Evolutionary conservation across 2,113 vertebrate genomes (phyloP), one percentile per base, ranked within the genome.

Genomic region (Pterophyllum scalare): DNA sequence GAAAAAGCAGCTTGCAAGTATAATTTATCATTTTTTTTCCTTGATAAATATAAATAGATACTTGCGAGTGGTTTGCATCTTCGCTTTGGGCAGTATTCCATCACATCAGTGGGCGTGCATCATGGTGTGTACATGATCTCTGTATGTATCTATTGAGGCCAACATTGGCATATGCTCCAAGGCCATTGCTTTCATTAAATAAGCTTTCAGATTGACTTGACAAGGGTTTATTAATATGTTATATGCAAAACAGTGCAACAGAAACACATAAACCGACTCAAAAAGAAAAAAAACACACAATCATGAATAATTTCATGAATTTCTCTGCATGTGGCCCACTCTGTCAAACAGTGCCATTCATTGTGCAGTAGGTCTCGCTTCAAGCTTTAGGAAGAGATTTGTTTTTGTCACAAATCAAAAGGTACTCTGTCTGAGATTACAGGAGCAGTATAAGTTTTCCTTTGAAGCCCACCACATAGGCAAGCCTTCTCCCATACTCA

Each of bases 371-470:
- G 70, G 60, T 31, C 40, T 52, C n/a, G 13, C 20, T 83, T 83
- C 54, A 2, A 46, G 54, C 43, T 59, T 26, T 5, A 43, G 28
- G 58, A 57, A 77, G 46, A 80, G 24, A 67, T 72, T 52, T 3
- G 17, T 31, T 72, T 33, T 83, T 33, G n/a, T 76, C 83, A 49
- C 46, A 82, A 86, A 86, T 82, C 80, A 79, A 31, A 82, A 86
- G 59, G 59, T 22, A 35, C 19, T 40, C 13, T 58, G 26, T 40
- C n/a, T 60, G 20, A 64, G 74, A 86, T 82, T 82, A 58, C 49
- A 58, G 59, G 54, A 24, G 56, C 54, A 59, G 28, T 17, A 33
- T 13, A 67, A 43, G 33, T 75, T 75, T 79, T 65, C n/a, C 76
- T 83, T 75, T 83, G 59, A 87, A 87, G 77, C 54, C 15, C 24